phyloP scores from a whole-genome alignment of 2,888 invertebrate genomes.

The Clunio marinus region DNA sequence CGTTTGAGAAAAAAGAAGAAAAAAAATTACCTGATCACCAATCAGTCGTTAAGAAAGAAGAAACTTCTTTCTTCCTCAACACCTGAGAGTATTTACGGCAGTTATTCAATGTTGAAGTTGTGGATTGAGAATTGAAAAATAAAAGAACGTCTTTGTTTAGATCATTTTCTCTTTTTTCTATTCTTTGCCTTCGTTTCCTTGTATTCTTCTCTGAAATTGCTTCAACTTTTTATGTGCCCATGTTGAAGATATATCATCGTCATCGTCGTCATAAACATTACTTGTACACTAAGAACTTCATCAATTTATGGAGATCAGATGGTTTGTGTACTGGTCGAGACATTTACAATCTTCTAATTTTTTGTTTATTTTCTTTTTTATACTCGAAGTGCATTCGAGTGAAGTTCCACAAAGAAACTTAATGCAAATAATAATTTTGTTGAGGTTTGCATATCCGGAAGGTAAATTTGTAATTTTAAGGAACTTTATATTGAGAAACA shows the following conservation, averaged over 20 bases:
- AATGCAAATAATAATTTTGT: neutral
- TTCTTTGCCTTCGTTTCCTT: neutral
- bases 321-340: neutral
- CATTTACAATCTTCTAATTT: neutral
- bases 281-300: neutral
- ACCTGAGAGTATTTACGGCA: slow-evolving; percentile 22
- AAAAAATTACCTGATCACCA: slow-evolving; percentile 31
- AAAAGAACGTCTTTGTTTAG: slow-evolving; percentile 19
- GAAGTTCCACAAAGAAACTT: neutral
- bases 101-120: slow-evolving; percentile 2
- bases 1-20: neutral
- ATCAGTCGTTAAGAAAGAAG: slow-evolving; percentile 8
- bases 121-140: neutral
- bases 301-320: slow-evolving; percentile 27
- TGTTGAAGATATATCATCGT: too few relatives aligned
- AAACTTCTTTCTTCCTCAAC: slow-evolving; percentile 10
- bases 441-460: too few relatives aligned
- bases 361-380: neutral
- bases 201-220: neutral
- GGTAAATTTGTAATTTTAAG: too few relatives aligned
- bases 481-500: too few relatives aligned
- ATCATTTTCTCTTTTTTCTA: neutral
- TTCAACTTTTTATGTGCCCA: slow-evolving; percentile 4
- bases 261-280: neutral
- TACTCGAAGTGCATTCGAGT: neutral